phyloP scores from a whole-genome alignment of 2,888 invertebrate genomes.

The Tiliacea aurago region DNA sequence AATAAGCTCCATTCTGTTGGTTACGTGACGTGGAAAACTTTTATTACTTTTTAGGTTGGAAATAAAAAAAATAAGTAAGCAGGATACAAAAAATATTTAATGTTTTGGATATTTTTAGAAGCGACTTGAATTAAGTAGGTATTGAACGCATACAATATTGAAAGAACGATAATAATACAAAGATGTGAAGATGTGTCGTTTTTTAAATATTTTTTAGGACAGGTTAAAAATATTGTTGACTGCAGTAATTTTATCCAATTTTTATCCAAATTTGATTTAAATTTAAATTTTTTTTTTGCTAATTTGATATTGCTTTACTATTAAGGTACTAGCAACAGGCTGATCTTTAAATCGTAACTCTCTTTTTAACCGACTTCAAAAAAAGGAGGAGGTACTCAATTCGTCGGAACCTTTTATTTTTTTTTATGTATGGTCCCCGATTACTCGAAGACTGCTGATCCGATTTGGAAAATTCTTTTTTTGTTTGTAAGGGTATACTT shows the following conservation, averaged over 20 bases:
- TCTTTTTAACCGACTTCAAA: too few relatives aligned
- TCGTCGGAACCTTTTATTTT: too few relatives aligned
- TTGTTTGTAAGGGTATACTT: too few relatives aligned
- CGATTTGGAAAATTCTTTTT: too few relatives aligned
- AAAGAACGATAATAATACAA: background rate
- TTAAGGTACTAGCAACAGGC: background rate
- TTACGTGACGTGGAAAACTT: slow-evolving; percentile 52
- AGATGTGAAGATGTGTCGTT: too few relatives aligned
- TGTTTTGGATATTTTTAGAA: background rate
- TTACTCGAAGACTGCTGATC: too few relatives aligned
- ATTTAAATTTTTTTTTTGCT: too few relatives aligned
- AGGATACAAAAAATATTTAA: background rate
- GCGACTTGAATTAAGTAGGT: background rate
- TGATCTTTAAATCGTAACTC: too few relatives aligned
- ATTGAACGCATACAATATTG: background rate
- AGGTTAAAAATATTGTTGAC: background rate
- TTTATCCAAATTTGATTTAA: too few relatives aligned
- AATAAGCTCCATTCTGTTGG: slow-evolving; percentile 56
- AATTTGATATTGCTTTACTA: background rate
- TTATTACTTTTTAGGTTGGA: slow-evolving; percentile 42
- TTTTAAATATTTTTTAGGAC: background rate
- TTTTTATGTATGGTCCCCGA: too few relatives aligned
- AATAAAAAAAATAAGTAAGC: slow-evolving; percentile 8
- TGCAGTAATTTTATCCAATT: background rate
- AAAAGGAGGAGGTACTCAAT: too few relatives aligned